Evolutionary conservation across 2,113 vertebrate genomes (phyloP).

Genomic region (Odontophorus gujanensis): DNA sequence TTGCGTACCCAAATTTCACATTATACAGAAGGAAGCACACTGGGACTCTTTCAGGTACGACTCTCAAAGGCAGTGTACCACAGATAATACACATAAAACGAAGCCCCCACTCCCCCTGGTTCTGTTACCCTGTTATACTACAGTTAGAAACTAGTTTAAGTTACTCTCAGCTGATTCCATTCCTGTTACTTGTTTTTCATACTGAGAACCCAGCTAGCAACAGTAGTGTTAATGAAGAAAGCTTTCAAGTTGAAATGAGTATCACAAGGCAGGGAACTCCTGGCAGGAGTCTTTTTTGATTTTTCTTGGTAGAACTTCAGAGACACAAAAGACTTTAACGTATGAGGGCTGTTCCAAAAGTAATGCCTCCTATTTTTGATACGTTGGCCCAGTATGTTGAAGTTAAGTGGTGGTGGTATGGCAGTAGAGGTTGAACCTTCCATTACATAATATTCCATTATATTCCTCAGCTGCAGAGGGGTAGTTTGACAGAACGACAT

Average conservation of each 20-base stretch:
- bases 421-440: too few relatives aligned
- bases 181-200: not conserved
- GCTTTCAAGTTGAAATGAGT: not conserved
- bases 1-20: not conserved
- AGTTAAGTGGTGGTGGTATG: too few relatives aligned
- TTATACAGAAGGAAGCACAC: not conserved
- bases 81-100: rapidly evolving
- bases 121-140: rapidly evolving
- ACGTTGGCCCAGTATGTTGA: too few relatives aligned
- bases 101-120: not conserved
- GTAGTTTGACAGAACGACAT: too few relatives aligned
- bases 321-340: not conserved
- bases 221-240: rapidly evolving
- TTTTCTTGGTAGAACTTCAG: rapidly evolving
- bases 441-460: too few relatives aligned
- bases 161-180: not conserved
- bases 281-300: rapidly evolving
- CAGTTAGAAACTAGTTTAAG: rapidly evolving
- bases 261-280: not conserved
- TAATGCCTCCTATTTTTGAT: too few relatives aligned
- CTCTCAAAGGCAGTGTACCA: not conserved
- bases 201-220: too few relatives aligned
- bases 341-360: too few relatives aligned
- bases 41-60: not conserved
- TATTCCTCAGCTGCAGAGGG: too few relatives aligned